phyloP scores from a whole-genome alignment of 2,797 vertebrate species.

The Gymnoscopelus microlampas region DNA sequence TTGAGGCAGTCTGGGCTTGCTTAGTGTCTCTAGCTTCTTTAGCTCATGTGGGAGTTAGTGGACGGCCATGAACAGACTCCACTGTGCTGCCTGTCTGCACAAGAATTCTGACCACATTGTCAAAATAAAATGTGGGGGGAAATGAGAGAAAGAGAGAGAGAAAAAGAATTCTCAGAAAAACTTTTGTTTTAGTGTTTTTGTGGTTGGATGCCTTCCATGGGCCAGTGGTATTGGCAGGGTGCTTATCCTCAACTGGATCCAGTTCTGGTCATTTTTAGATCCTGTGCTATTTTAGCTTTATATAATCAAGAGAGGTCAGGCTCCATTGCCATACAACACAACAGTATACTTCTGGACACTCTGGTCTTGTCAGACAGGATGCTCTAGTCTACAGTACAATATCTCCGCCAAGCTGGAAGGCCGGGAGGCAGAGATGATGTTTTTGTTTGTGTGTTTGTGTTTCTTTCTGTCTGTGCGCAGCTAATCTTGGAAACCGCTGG shows the following conservation, averaged over 20 bases:
- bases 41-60: slow-evolving; percentile 55
- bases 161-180: slow-evolving; percentile 52
- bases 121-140: slow-evolving; percentile 41
- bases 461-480: too few species aligned
- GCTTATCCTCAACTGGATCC: slow-evolving; percentile 43
- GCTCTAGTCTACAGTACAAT: too few species aligned
- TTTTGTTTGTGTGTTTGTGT: too few species aligned
- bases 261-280: slow-evolving; percentile 28
- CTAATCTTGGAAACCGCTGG: too few species aligned
- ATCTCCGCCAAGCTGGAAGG: too few species aligned
- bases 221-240: slow-evolving; percentile 44
- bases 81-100: slow-evolving; percentile 45
- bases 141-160: not conserved
- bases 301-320: slow-evolving; percentile 25
- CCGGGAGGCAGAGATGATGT: too few species aligned
- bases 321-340: slow-evolving; percentile 7
- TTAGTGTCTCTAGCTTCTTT: slow-evolving; percentile 46
- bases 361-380: not conserved
- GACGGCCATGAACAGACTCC: slow-evolving; percentile 55
- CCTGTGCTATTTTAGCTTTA: slow-evolving; percentile 34
- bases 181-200: slow-evolving; percentile 27
- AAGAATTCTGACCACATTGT: slow-evolving; percentile 62
- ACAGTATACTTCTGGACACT: not conserved
- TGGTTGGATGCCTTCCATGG: slow-evolving; percentile 37
- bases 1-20: slow-evolving; percentile 24